A percentile compares a stretch with the other conserved stretches of the same genome.
These are phyloP conservation scores for Discoglossus pictus DNA, from an alignment of 2,797 vertebrate genomes.

Conservation along the genomic window DNA sequence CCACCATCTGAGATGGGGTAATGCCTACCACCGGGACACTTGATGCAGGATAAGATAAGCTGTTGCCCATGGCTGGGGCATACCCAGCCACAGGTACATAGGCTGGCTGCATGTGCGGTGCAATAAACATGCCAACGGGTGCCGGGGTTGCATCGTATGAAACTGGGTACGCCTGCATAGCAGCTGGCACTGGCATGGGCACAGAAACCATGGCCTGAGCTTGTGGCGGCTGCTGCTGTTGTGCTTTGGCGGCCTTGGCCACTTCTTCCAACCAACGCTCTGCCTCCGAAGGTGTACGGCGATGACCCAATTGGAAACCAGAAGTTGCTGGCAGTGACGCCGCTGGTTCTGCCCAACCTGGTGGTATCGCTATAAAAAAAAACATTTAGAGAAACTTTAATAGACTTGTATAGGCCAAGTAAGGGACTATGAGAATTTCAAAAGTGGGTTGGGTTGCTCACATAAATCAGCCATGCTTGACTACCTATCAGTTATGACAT, in stretches of 20 bases:
- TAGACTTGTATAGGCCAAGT: too few species aligned
- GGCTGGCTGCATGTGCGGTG: conserved; percentile 72
- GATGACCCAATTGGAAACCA: conserved; percentile 76
- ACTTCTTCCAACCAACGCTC: conserved; percentile 92
- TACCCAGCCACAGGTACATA: conserved; percentile 78
- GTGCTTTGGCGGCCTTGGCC: conserved; percentile 80
- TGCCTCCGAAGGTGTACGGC: conserved; percentile 86
- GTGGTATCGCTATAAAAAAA: too few species aligned
- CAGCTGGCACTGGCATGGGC: conserved; percentile 63
- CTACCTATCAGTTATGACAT: too few species aligned
- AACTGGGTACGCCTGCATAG: conserved; percentile 79
- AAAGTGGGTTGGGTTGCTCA: too few species aligned
- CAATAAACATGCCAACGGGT: conserved; percentile 69
- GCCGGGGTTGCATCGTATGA: conserved; percentile 71
- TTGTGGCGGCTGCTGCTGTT: conserved; percentile 59
- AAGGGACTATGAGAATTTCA: too few species aligned
- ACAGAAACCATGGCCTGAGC: conserved; percentile 60
- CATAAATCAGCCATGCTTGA: too few species aligned
- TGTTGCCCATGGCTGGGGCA: conserved; percentile 73
- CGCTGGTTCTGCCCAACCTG: conserved; percentile 78
- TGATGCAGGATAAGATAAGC: conserved; percentile 75
- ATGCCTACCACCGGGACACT: conserved; percentile 88
- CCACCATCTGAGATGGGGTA: conserved; percentile 92
- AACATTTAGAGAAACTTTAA: too few species aligned
- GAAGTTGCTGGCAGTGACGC: conserved; percentile 55